A percentile compares a stretch with the other conserved stretches of the same genome.
Evolutionary conservation across 2,113 vertebrate genomes (phyloP).

Genomic region (Xenotilapia caudafasciata): DNA sequence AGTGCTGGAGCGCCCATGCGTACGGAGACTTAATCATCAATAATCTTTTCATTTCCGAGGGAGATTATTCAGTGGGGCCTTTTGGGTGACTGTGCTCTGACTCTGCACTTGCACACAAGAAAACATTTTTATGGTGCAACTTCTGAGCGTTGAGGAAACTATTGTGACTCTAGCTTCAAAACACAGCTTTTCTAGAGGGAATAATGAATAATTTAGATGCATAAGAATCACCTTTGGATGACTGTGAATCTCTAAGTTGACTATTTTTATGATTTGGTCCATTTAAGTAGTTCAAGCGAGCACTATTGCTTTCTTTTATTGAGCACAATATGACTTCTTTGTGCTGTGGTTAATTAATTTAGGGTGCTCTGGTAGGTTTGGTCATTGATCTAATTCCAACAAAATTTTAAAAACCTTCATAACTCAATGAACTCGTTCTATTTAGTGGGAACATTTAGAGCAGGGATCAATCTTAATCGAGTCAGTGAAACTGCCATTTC

Average conservation of each 20-base stretch:
- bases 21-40: background rate
- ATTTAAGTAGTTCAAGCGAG: background rate
- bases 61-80: background rate
- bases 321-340: background rate
- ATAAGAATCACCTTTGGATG: background rate
- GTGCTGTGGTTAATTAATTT: background rate
- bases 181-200: background rate
- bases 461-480: background rate
- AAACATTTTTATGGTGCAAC: background rate
- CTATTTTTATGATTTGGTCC: background rate
- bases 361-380: background rate
- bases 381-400: background rate
- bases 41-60: background rate
- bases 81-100: background rate
- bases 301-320: background rate
- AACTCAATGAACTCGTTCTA: background rate
- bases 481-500: background rate
- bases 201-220: background rate
- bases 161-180: background rate
- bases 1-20: background rate
- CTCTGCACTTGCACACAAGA: background rate
- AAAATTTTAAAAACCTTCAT: background rate
- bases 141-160: background rate
- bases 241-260: background rate
- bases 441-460: background rate